phyloP scores from a whole-genome alignment of 2,888 invertebrate species.

The Oxystoma pomonae region DNA sequence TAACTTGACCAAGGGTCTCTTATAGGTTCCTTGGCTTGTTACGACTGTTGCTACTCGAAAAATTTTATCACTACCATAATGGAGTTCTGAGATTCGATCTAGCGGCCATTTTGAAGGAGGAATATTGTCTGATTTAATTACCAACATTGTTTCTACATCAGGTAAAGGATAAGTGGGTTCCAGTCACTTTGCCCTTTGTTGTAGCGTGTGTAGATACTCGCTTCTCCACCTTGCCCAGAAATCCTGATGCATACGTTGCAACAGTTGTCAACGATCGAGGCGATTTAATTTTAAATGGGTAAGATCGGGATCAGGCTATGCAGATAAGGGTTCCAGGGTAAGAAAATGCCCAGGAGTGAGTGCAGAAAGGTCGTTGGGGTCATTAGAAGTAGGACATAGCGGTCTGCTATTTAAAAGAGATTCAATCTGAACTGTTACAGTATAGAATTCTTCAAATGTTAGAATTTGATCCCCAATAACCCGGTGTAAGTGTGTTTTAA shows the following conservation, averaged over 20 bases:
- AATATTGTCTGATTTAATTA: no score
- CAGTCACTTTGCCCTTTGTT: no score
- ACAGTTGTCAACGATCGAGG: not conserved
- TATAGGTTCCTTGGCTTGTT: no score
- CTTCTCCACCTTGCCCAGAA: not conserved
- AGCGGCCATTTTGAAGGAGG: no score
- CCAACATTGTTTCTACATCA: no score
- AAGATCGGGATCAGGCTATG: no score
- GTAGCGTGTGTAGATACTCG: not conserved
- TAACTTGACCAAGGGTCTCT: no score
- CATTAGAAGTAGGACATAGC: not conserved
- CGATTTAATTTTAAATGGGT: no score
- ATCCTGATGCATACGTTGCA: not conserved
- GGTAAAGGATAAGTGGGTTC: no score
- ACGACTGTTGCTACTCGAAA: no score
- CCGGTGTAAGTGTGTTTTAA: conserved; percentile 8
- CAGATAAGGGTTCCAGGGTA: conserved; percentile 6
- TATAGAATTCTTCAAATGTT: conserved; percentile 4
- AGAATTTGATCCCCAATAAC: conserved; percentile 2
- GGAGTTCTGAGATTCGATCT: no score
- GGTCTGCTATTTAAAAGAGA: conserved; percentile 4
- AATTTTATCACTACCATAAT: no score
- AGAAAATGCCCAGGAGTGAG: conserved; percentile 16
- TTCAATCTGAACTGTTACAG: conserved; percentile 1
- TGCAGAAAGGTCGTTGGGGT: conserved; percentile 8